Conservation (phyloP, 2,797 vertebrate species). For the Tangara arthus region DNA sequence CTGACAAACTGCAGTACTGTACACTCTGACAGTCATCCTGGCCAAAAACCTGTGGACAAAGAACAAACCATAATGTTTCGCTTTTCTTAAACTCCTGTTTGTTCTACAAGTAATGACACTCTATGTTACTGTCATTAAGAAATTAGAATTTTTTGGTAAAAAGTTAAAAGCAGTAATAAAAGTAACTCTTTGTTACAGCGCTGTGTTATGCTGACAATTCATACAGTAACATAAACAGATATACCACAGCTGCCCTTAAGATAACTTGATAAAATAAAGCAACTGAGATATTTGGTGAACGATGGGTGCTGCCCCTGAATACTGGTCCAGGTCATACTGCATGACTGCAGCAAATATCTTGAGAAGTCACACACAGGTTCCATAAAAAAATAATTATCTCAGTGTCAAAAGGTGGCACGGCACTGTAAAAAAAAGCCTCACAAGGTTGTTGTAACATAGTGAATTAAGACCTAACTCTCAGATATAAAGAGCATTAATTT, state of each 20-base stretch:
- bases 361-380: not conserved
- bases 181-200: not conserved
- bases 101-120: not conserved
- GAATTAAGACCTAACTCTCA: not conserved
- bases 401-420: not conserved
- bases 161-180: not conserved
- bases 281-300: not conserved
- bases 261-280: not conserved
- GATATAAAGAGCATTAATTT: not conserved
- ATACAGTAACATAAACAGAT: not conserved
- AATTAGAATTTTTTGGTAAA: not conserved
- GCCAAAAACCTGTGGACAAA: not conserved
- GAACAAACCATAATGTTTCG: not conserved
- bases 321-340: not conserved
- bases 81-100: not conserved
- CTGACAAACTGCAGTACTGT: not conserved
- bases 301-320: not conserved
- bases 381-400: not conserved
- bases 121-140: not conserved
- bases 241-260: not conserved
- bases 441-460: not conserved
- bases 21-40: not conserved
- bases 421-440: not conserved
- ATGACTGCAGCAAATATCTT: not conserved
- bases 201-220: not conserved